A percentile compares a stretch with the other conserved stretches of the same genome.
Evolutionary conservation across 2,113 vertebrate species (phyloP).

Genomic region (Lontra canadensis): DNA sequence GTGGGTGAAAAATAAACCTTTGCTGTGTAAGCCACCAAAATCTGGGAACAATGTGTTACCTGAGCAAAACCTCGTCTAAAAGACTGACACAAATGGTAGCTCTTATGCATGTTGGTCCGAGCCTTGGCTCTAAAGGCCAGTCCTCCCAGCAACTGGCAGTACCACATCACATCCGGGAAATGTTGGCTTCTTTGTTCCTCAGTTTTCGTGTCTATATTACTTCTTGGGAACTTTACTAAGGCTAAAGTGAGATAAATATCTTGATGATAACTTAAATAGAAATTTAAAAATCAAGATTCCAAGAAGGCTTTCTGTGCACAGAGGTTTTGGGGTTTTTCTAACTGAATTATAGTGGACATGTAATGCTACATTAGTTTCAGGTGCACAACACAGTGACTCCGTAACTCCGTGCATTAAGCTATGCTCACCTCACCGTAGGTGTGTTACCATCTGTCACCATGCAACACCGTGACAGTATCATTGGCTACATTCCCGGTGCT

Average conservation of each 20-base stretch:
- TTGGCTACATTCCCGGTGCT: background rate
- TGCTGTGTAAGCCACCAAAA: background rate
- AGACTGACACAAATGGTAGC: background rate
- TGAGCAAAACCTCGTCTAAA: background rate
- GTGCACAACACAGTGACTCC: background rate
- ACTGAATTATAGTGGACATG: background rate
- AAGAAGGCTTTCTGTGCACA: background rate
- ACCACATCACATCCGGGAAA: background rate
- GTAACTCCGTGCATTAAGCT: background rate
- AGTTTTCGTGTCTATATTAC: background rate
- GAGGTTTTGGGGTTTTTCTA: background rate
- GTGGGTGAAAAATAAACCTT: background rate
- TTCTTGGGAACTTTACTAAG: background rate
- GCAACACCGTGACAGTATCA: background rate
- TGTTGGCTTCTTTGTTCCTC: background rate
- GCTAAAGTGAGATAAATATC: background rate
- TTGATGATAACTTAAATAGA: background rate
- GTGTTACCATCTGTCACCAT: background rate
- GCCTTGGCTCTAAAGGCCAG: background rate
- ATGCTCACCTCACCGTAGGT: background rate
- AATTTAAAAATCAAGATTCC: background rate
- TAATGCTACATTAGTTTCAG: background rate
- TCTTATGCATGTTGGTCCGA: background rate
- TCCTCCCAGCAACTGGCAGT: background rate
- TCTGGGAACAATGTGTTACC: background rate